These are phyloP conservation scores for Drosophila pegasa DNA, from an alignment of 2,888 invertebrate genomes.

Conservation along the genomic window DNA sequence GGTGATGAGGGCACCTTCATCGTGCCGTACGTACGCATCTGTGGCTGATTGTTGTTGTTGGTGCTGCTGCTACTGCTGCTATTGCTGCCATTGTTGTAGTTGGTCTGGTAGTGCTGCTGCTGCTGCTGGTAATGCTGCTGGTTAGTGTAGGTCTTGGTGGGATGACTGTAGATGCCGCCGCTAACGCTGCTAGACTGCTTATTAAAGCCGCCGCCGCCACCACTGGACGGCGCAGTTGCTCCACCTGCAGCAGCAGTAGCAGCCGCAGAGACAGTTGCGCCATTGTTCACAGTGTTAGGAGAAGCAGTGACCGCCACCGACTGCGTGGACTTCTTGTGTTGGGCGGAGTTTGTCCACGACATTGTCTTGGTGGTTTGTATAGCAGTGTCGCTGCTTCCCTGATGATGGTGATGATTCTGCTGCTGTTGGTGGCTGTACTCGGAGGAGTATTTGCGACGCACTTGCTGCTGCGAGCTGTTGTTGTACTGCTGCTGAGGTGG, in stretches of 20 bases:
- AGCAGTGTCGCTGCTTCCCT: conserved; percentile 66
- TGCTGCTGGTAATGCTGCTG: conserved; percentile 82
- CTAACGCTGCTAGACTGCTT: conserved; percentile 30
- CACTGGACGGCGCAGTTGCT: conserved; percentile 19
- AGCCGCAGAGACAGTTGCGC: conserved; percentile 24
- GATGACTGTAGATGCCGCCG: conserved; percentile 62
- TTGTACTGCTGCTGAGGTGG: conserved; percentile 67
- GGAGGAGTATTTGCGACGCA: conserved; percentile 75
- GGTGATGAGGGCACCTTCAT: conserved; percentile 84
- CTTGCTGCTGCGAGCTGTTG: conserved; percentile 62
- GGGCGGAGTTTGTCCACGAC: conserved; percentile 85
- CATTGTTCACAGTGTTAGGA: conserved; percentile 80
- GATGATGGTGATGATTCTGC: conserved; percentile 52
- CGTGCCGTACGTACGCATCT: conserved; percentile 82
- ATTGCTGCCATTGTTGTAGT: conserved; percentile 35
- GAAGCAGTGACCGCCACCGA: conserved; percentile 84
- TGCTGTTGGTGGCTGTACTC: conserved; percentile 68
- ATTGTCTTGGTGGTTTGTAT: conserved; percentile 82
- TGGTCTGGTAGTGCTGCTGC: conserved; percentile 66
- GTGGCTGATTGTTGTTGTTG: conserved; percentile 80
- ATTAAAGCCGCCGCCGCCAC: conserved; percentile 20
- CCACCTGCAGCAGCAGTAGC: conserved; percentile 5
- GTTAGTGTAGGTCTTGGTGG: conserved; percentile 78
- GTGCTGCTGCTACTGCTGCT: conserved; percentile 30
- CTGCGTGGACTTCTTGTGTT: conserved; percentile 85